Base-by-base conservation (phyloP, 2,797 vertebrate species). In the Taenioides sp. region DNA sequence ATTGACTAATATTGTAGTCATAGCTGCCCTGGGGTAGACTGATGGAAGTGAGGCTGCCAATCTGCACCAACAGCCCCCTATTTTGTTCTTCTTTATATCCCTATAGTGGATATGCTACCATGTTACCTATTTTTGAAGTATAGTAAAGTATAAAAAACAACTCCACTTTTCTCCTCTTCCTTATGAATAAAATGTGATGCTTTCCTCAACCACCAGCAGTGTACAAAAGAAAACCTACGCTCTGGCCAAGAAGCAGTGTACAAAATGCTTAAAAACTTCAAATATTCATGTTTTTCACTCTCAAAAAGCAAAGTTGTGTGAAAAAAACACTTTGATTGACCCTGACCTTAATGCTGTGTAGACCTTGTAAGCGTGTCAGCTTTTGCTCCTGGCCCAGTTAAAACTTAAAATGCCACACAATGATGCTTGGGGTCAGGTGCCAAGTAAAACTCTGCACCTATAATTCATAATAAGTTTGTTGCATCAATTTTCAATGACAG, bases 301-400 rank as follows among this genome's bases (percentile, higher is more conserved):
- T 50, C 6, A 27, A 18, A 23, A 25, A 27, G 16, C 5, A 17
- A 50, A 28, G 4, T 16, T 50, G 49, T 27, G 40, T 50, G 23
- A 49, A 50, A 40, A 65, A 49, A 43, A 16, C 43, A 65, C 23
- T 65, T 65, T 65, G 64, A 65, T 50, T 65, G 64, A 50, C 64
- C 52, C 54, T 10, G 28, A 40, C 52, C 66, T 54, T 68, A 34
- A 54, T 28, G 49, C 65, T 55, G 65, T 7, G 22, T 18, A 49
- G 63, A 49, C 9, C 50, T 65, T 65, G 43, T 50, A 50, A 28
- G 17, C 18, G 16, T 14, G 16, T 65, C 63, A 65, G 63, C 63
- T 49, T 65, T 65, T 65, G 37, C 64, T 28, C 64, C 64, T 65
- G 64, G 16, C 27, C 64, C 43, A 10, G 23, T 20, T 65, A 47